A percentile compares a stretch with the other conserved stretches of the same genome.
Evolutionary conservation across 2,888 invertebrate genomes (phyloP).

Genomic region (Drosophila monieri): DNA sequence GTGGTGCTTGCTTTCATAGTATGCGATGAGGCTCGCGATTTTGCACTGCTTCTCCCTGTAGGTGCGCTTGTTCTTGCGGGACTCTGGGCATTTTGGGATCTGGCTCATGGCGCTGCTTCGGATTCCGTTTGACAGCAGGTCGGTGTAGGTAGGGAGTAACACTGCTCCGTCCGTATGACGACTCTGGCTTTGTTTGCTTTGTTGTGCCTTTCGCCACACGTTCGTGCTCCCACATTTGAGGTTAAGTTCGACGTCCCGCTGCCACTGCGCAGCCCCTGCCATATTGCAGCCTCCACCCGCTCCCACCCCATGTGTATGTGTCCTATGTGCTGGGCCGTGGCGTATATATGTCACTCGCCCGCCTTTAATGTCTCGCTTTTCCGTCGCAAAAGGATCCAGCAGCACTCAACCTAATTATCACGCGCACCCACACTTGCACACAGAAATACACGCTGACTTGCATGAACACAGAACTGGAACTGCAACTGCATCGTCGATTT

Average conservation of each 20-base stretch:
- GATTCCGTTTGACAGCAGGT: background rate
- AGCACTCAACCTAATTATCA: conserved; percentile 20
- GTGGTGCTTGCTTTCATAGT: conserved; percentile 30
- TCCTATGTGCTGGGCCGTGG: background rate
- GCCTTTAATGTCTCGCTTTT: background rate
- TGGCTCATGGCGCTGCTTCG: conserved; percentile 2
- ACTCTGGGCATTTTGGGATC: background rate
- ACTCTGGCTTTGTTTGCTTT: conserved; percentile 28
- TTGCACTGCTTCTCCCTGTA: background rate
- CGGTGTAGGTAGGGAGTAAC: background rate
- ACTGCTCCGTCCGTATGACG: conserved; percentile 4
- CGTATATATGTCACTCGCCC: background rate
- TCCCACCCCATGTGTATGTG: background rate
- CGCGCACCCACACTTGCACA: conserved; percentile 3
- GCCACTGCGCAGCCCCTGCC: background rate
- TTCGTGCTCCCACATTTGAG: conserved; percentile 20
- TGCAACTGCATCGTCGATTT: background rate
- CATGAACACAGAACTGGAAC: background rate
- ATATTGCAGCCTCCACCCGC: background rate
- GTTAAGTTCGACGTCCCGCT: conserved; percentile 22
- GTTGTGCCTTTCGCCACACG: conserved; percentile 26
- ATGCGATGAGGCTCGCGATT: conserved; percentile 18
- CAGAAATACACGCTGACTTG: background rate
- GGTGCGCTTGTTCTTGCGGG: background rate
- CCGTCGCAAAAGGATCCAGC: conserved; percentile 8